Base-by-base conservation (phyloP, 2,888 invertebrate species). In the Druceiella hillmani region DNA sequence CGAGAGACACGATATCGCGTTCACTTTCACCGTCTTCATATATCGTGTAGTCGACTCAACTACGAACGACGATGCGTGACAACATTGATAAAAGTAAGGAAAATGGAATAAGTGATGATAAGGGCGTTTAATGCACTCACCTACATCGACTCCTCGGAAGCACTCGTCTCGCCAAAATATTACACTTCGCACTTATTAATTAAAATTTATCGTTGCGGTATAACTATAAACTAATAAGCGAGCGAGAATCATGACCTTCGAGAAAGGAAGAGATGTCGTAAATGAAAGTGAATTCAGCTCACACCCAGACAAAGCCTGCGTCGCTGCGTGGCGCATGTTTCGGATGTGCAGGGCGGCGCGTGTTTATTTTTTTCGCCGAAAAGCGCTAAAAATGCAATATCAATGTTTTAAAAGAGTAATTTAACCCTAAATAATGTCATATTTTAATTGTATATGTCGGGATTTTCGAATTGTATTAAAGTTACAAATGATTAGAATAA, bases 301-400 rank as follows among this genome's bases (percentile, higher is more conserved):
- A 64, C 66, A 64, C 62, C 66, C 66, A 62, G 59, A 56, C 63
- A 40, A 64, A 61, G 59, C 64, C 65, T 63, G 69, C 69, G 47
- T 41, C 70, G 70, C 67, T 68, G 71, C 72, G 70, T 68, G 66
- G 71, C 71, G 71, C 71, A 71, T 70, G 71, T 68, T 68, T 67
- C 66, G 67, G 65, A 65, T 70, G 66, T 69, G 68, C 68, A 70
- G 67, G 66, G 66, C 68, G 67, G 70, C 63, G 64, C 64, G 64
- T 64, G 64, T 62, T 62, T 57, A 64, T 64, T 66, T 66, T 63
- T 36, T 58, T 69, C 65, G 62, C 60, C 64, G 60, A 66, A 66
- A 68, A 69, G n/a, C n/a, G n/a, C n/a, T n/a, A n/a, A n/a, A n/a
- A n/a, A n/a, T n/a, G n/a, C 17, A 10, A 30, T 30, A 14, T 12